These are phyloP conservation scores for Andrena praecox DNA, from an alignment of 2,888 invertebrate genomes.

Conservation along the genomic window DNA sequence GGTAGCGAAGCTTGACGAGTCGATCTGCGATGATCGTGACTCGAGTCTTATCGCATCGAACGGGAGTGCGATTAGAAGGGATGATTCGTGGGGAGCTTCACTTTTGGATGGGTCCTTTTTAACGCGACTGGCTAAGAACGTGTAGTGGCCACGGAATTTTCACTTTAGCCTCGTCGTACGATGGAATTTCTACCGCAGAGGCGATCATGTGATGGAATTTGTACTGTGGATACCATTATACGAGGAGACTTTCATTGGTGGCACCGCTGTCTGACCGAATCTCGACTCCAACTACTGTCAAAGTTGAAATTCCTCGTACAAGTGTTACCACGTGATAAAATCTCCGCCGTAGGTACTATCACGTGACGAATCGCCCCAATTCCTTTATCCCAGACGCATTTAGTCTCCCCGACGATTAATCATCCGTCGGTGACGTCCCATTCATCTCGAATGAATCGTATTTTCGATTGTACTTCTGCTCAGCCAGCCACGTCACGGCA, in stretches of 20 bases:
- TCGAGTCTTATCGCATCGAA: conserved; percentile 30
- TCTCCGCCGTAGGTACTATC: neutral
- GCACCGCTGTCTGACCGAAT: neutral
- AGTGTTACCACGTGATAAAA: neutral
- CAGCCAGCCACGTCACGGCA: neutral
- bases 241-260: neutral
- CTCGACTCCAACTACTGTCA: neutral
- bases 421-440: neutral
- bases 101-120: neutral
- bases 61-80: neutral
- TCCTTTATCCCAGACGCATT: neutral
- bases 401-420: neutral
- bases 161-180: no score
- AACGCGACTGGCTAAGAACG: neutral
- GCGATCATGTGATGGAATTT: neutral
- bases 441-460: neutral
- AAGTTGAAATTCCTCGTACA: neutral
- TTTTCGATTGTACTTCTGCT: no score
- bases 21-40: conserved; percentile 22
- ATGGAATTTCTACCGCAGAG: neutral
- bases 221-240: neutral
- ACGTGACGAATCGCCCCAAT: neutral
- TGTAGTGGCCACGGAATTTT: no score
- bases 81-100: neutral
- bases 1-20: conserved; percentile 50